Base-by-base conservation (phyloP, 2,888 invertebrate species). In the Dusona sp. region DNA sequence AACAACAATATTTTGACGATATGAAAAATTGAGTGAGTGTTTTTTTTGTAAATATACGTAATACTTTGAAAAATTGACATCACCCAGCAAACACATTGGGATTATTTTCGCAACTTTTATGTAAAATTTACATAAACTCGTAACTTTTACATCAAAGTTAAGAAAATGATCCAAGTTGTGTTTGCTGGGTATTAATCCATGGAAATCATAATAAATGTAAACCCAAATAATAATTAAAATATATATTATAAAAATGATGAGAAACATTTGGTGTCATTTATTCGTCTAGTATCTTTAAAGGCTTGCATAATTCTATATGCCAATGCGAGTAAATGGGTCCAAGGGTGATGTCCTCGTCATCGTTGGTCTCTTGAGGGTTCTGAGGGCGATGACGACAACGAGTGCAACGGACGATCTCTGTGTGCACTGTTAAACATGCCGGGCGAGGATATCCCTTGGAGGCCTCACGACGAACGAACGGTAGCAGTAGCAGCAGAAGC, bases 341-440 rank as follows among this genome's bases (percentile, higher is more conserved):
- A 65, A 73, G 67, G 68, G 72, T 83, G 73, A 64, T 78, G 73
- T 77, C 54, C 75, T 48, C 83, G 83, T 86, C 83, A 86, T 73
- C 77, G 83, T 68, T 67, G 67, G 51, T 80, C 73, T 80, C 86
- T 64, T 61, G 77, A 73, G 86, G 77, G 67, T 83, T 74, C 83
- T 45, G 73, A 83, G 73, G 75, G 65, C 79, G 74, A 73, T 51
- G 83, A 74, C 65, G 83, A 79, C 79, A 74, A 80, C 80, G 80
- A 87, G 87, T 85, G 84, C 85, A 85, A 84, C 73, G 86, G 83
- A 85, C 85, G 85, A 87, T 87, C 83, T 78, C 48, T 68, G 80
- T 83, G 65, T 81, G 67, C 36, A 86, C 70, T 81, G 68, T 61
- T 68, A 83, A 86, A 83, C 83, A 83, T 84, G 79, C 73, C 68